phyloP scores from a whole-genome alignment of 2,797 vertebrate species.

The Anolis apletophallus region DNA sequence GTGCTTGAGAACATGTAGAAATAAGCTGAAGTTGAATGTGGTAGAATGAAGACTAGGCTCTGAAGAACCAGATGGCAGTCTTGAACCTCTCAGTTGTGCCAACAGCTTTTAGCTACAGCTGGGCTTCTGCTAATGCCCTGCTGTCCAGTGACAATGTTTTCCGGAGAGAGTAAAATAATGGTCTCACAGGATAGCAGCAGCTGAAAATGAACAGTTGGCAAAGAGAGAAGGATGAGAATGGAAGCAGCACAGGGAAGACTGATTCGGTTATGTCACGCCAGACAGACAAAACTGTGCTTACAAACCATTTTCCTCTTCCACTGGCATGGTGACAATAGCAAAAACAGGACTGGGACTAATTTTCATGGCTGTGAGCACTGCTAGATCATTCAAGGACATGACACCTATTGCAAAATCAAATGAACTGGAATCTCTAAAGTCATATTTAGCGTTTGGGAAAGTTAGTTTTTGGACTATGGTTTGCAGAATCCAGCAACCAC shows the following conservation, averaged over 20 bases:
- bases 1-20: slow-evolving; percentile 1
- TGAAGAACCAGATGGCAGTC: slow-evolving; percentile 13
- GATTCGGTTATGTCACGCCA: background rate
- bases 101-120: slow-evolving; percentile 26
- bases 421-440: background rate
- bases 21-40: background rate
- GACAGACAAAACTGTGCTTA: background rate
- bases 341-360: background rate
- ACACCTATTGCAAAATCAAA: background rate
- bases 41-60: background rate
- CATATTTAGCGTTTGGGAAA: too few species aligned
- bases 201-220: slow-evolving; percentile 22
- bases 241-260: background rate
- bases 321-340: background rate
- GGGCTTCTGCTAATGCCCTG: slow-evolving; percentile 1
- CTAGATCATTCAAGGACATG: background rate
- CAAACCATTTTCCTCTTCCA: background rate
- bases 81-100: background rate
- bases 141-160: slow-evolving; percentile 12
- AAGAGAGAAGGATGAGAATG: background rate
- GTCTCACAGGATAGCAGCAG: slow-evolving; percentile 16
- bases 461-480: too few species aligned
- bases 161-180: slow-evolving; percentile 18
- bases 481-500: too few species aligned
- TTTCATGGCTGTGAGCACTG: background rate